Conservation (phyloP, 2,888 invertebrate genomes). For the Acronicta alni region DNA sequence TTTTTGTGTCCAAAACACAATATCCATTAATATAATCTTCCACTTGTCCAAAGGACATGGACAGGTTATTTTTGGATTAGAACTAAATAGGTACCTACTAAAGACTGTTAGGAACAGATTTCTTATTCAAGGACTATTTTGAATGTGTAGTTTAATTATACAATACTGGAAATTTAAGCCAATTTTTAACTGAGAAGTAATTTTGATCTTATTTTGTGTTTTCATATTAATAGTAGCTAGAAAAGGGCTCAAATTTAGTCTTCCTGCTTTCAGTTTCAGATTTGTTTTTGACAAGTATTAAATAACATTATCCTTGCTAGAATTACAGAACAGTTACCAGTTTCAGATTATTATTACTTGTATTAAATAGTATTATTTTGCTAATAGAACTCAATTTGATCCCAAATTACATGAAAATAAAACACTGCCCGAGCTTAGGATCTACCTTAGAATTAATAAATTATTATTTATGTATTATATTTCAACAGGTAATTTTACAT, state of each 20-base stretch:
- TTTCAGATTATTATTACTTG: constrained; percentile 30
- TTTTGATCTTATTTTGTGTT: constrained; percentile 16
- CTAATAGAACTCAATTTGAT: constrained; percentile 20
- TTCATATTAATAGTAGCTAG: constrained; percentile 14
- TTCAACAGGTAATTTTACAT: constrained; percentile 43
- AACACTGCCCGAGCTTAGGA: constrained; percentile 63
- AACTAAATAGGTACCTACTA: constrained; percentile 9
- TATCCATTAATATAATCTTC: constrained; percentile 31
- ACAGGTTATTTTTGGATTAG: constrained; percentile 22
- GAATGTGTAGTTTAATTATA: constrained; percentile 21
- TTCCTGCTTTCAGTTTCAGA: constrained; percentile 58
- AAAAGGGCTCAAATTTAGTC: constrained; percentile 61
- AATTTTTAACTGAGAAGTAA: neutral
- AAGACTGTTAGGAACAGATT: constrained; percentile 40
- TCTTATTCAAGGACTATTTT: constrained; percentile 36
- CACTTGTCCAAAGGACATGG: constrained; percentile 41
- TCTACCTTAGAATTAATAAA: constrained; percentile 42
- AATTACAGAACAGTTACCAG: constrained; percentile 36
- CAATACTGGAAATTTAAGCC: constrained; percentile 13
- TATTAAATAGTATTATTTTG: constrained; percentile 26
- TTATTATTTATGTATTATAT: constrained; percentile 29
- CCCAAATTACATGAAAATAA: constrained; percentile 17
- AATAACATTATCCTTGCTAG: constrained; percentile 28
- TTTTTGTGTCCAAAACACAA: constrained; percentile 22
- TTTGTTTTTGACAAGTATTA: constrained; percentile 6